phyloP scores from a whole-genome alignment of 2,797 vertebrate species.

The Sphenodon punctatus region DNA sequence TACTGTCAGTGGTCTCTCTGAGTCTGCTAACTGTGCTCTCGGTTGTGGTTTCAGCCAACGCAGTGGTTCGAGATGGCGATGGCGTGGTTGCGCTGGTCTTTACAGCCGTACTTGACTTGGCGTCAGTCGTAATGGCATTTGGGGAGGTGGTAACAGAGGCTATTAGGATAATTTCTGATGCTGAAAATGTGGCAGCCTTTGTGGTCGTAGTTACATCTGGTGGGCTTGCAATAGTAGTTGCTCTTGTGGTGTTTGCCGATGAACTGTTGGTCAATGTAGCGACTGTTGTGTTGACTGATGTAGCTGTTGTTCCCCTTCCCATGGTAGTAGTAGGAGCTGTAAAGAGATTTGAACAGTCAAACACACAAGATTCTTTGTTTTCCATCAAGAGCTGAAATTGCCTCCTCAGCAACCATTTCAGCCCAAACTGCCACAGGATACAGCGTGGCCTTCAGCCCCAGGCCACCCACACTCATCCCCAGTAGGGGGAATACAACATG shows the following conservation, averaged over 20 bases:
- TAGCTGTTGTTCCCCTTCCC: not conserved
- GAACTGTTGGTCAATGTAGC: not conserved
- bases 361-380: not conserved
- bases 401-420: no score
- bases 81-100: not conserved
- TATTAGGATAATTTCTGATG: no score
- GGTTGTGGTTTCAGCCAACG: not conserved
- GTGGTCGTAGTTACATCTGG: not conserved
- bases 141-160: no score
- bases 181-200: no score
- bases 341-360: not conserved
- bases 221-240: rapidly evolving
- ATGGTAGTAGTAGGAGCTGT: not conserved
- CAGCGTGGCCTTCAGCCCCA: no score
- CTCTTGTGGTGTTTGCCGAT: not conserved
- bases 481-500: no score
- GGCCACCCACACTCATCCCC: no score
- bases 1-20: no score
- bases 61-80: no score
- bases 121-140: not conserved
- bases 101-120: not conserved
- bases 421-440: no score
- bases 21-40: no score
- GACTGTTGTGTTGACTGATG: not conserved
- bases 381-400: no score